Evolutionary conservation across 2,888 invertebrate species (phyloP).

Genomic region (Epirrhoe alternata): DNA sequence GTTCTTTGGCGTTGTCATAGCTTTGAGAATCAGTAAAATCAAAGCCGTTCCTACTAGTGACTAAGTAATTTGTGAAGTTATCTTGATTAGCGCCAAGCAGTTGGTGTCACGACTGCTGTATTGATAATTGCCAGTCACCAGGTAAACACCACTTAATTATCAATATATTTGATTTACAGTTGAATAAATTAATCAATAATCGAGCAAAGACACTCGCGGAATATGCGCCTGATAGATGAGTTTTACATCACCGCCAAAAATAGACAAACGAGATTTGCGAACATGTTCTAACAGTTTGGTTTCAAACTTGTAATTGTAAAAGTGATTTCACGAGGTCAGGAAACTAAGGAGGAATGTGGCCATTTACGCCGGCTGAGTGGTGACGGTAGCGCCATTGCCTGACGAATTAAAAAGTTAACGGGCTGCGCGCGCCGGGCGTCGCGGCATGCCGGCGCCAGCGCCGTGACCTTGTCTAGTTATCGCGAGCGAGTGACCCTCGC

Average conservation of each 20-base stretch:
- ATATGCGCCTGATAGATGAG: conserved; percentile 35
- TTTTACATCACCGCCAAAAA: conserved; percentile 41
- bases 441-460: conserved; percentile 78
- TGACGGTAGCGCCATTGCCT: conserved; percentile 66
- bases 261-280: conserved; percentile 39
- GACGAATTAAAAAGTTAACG: conserved; percentile 82
- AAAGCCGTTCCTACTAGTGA: conserved; percentile 29
- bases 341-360: conserved; percentile 49
- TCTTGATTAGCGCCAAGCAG: conserved; percentile 28
- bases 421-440: conserved; percentile 69
- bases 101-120: conserved; percentile 25
- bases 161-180: conserved; percentile 32
- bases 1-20: conserved; percentile 2
- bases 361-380: conserved; percentile 65
- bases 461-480: conserved; percentile 83
- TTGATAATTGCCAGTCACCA: conserved; percentile 28
- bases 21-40: conserved; percentile 15
- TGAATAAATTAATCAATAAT: conserved; percentile 37
- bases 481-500: conserved; percentile 79
- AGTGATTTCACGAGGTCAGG: conserved; percentile 44
- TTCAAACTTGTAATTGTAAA: conserved; percentile 38
- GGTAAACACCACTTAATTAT: conserved; percentile 25
- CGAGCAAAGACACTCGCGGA: conserved; percentile 34
- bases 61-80: conserved; percentile 31
- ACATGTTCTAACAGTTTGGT: conserved; percentile 30